phyloP scores from a whole-genome alignment of 2,113 vertebrate species.

The Cyphomyrus discorhynchus region DNA sequence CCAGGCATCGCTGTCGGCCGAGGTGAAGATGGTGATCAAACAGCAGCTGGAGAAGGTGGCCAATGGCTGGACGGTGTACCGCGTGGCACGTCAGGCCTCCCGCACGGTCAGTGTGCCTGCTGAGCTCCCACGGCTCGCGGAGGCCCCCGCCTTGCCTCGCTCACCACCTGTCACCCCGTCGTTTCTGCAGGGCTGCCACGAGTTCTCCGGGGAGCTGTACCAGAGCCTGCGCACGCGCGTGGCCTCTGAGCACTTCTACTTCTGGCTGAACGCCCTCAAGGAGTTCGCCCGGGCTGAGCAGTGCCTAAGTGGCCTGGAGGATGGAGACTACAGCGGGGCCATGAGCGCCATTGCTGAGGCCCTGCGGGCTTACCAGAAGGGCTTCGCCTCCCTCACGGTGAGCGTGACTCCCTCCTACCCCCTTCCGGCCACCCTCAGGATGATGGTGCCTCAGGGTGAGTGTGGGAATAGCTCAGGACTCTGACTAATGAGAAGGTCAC shows the following conservation, averaged over 20 bases:
- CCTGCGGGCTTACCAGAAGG: constrained; percentile 90
- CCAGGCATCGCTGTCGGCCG: constrained; percentile 82
- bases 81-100: constrained; percentile 93
- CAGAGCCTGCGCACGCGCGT: constrained; percentile 90
- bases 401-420: constrained; percentile 38
- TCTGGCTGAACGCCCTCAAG: constrained; percentile 96
- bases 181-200: constrained; percentile 78
- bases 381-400: constrained; percentile 91
- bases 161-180: background rate
- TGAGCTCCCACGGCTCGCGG: background rate
- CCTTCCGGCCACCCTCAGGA: background rate
- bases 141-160: background rate
- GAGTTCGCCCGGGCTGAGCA: constrained; percentile 94
- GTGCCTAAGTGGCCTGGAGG: constrained; percentile 75
- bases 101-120: constrained; percentile 71
- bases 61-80: constrained; percentile 94
- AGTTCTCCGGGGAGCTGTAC: constrained; percentile 91
- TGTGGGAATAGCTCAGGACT: no score
- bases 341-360: constrained; percentile 87
- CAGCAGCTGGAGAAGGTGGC: constrained; percentile 88
- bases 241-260: constrained; percentile 96
- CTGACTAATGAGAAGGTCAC: background rate
- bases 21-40: constrained; percentile 86
- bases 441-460: background rate
- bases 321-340: constrained; percentile 78